Conservation (phyloP, 2,797 vertebrate species). For the Sus cebifrons region DNA sequence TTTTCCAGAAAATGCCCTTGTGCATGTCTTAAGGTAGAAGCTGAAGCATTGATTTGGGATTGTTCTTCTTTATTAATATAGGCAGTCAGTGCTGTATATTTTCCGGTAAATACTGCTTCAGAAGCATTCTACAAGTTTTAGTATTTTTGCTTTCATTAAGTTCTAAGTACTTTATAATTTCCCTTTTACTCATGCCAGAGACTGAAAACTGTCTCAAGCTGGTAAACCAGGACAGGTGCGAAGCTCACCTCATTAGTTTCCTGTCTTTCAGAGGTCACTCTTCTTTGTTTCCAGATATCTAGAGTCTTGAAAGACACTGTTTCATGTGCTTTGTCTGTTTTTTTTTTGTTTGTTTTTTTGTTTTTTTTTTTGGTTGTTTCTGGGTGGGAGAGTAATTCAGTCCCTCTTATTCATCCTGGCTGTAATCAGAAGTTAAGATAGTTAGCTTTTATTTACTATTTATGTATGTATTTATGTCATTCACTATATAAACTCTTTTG, state of each 20-base stretch:
- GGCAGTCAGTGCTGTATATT: not conserved
- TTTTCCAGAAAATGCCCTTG: not conserved
- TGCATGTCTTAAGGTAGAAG: not conserved
- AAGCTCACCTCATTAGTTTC: not conserved
- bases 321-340: not conserved
- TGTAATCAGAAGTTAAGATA: slow-evolving; percentile 11
- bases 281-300: not conserved
- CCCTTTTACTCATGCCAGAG: not conserved
- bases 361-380: not conserved
- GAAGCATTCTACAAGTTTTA: not conserved
- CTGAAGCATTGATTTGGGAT: not conserved
- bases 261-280: not conserved
- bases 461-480: not conserved
- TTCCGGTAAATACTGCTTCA: not conserved
- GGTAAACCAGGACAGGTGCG: not conserved
- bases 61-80: not conserved
- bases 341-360: not conserved
- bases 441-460: not conserved
- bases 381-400: not conserved
- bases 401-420: not conserved
- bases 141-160: not conserved
- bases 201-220: not conserved
- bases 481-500: not conserved
- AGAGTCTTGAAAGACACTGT: not conserved
- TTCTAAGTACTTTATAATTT: slow-evolving; percentile 17